Evolutionary conservation across 1,140 invertebrate genomes (phyloP).

Genomic region (Brachionus rotundiformis): DNA sequence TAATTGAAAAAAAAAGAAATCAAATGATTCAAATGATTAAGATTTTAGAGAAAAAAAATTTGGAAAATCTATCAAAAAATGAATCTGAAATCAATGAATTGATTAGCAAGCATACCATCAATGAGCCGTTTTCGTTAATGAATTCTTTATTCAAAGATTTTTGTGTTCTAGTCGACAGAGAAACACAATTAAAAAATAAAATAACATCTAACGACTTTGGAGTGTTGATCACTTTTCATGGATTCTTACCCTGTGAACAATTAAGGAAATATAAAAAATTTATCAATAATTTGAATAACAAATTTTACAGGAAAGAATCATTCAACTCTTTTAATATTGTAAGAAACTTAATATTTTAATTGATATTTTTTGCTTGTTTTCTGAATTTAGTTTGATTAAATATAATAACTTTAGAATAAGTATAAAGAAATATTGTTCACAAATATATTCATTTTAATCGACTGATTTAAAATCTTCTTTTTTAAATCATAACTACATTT

Average conservation of each 20-base stretch:
- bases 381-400: not conserved
- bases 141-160: not conserved
- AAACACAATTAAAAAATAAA: not conserved
- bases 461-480: too few species aligned
- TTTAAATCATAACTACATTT: too few species aligned
- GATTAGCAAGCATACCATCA: too few species aligned
- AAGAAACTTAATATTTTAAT: not conserved
- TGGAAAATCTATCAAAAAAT: not conserved
- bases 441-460: too few species aligned
- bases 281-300: not conserved
- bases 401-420: too few species aligned
- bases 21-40: not conserved
- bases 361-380: not conserved
- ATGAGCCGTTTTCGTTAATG: not conserved
- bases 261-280: constrained; percentile 9
- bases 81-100: too few species aligned
- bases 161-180: constrained; percentile 5
- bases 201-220: not conserved
- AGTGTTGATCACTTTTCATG: not conserved
- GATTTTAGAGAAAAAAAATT: not conserved
- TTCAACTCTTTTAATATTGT: not conserved
- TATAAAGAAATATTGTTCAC: too few species aligned
- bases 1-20: not conserved
- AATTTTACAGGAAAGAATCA: not conserved
- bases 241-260: not conserved